These are phyloP conservation scores for Anthopleura sola DNA, from an alignment of 64 coral and sea anemone genomes.

Conservation along the genomic window DNA sequence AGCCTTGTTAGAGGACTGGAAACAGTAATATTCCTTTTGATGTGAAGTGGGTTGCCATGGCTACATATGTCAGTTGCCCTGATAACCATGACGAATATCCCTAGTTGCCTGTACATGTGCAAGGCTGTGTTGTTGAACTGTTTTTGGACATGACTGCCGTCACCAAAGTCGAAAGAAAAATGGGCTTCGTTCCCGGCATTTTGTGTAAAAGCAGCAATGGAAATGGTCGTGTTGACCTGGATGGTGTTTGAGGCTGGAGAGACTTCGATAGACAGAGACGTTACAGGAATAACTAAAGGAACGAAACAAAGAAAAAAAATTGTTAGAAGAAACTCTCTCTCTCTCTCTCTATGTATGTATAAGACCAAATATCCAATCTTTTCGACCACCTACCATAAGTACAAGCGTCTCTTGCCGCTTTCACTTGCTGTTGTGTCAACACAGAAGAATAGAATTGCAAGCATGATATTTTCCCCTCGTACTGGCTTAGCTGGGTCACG, in stretches of 20 bases:
- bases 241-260: neutral
- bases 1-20: neutral
- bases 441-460: conserved; percentile 62
- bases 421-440: conserved; percentile 32
- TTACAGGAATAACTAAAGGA: conserved; percentile 26
- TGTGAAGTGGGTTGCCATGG: conserved; percentile 30
- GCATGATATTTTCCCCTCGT: conserved; percentile 45
- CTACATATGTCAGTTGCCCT: conserved; percentile 42
- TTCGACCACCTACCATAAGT: conserved; percentile 27
- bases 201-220: conserved; percentile 19
- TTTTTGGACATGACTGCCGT: conserved; percentile 5
- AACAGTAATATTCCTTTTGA: conserved; percentile 6
- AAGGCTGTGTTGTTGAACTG: neutral
- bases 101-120: conserved; percentile 31
- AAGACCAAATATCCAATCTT: too few species aligned
- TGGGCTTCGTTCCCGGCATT: neutral
- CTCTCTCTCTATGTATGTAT: too few species aligned
- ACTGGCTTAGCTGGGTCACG: neutral
- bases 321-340: neutral
- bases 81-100: conserved; percentile 34
- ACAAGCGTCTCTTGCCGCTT: conserved; percentile 31
- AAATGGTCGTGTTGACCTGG: conserved; percentile 50
- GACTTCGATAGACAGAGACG: conserved; percentile 32
- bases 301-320: neutral
- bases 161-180: conserved; percentile 56